These are phyloP conservation scores for Macroglossus sobrinus DNA, from an alignment of 2,113 vertebrate genomes.

Conservation along the genomic window DNA sequence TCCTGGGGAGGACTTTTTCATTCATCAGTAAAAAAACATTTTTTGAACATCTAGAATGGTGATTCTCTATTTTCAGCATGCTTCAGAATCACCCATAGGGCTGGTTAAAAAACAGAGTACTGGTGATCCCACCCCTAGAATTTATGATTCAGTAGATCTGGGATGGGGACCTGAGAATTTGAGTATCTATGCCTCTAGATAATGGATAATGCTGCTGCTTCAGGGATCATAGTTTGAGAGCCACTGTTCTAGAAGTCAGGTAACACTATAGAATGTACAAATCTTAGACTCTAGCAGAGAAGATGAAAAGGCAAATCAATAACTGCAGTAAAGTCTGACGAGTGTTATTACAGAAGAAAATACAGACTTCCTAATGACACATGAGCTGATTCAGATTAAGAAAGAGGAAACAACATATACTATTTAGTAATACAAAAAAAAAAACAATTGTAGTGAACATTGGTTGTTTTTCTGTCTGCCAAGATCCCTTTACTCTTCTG, in stretches of 20 bases:
- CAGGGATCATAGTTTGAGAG: background rate
- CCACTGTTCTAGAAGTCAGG: background rate
- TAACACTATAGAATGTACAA: background rate
- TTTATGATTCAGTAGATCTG: background rate
- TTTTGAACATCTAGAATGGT: background rate
- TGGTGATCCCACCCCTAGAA: background rate
- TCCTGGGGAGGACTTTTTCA: background rate
- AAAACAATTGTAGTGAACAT: background rate
- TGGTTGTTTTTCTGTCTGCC: background rate
- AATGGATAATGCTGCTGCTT: background rate
- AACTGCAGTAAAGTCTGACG: background rate
- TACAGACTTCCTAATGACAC: background rate
- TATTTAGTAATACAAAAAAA: constrained; percentile 2
- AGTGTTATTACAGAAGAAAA: background rate
- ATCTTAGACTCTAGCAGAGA: background rate
- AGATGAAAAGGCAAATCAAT: background rate
- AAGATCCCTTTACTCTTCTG: background rate
- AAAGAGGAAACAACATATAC: background rate
- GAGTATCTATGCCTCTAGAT: background rate
- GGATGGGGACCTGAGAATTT: background rate
- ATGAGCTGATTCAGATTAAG: background rate
- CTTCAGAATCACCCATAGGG: background rate
- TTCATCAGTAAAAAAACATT: background rate
- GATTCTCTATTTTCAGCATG: background rate
- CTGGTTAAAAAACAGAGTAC: background rate